Evolutionary conservation across 2,888 invertebrate genomes (phyloP), one percentile per base, ranked within the genome.

Genomic region (Zootermopsis nevadensis): DNA sequence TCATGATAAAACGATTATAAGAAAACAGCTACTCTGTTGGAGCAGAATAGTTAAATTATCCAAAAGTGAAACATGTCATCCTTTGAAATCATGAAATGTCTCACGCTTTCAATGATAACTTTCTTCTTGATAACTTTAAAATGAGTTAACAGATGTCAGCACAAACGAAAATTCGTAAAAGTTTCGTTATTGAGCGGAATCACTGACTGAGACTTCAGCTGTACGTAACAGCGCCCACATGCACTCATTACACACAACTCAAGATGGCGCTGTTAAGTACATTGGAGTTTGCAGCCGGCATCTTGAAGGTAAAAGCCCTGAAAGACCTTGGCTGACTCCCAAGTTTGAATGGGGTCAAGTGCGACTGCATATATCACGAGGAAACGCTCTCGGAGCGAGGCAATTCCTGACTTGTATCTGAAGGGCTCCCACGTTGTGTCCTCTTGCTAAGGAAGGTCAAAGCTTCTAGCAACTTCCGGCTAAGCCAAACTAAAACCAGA

Each of bases 341-440:
- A 77, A 77, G 31, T 38, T 55, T 53, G 48, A 77, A 77, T 55
- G 77, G 31, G 77, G 77, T 77, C 77, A 77, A 77, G 77, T 77
- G 77, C 53, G 55, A 55, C 77, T 10, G 15, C 77, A 77, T 77
- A 31, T 31, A 31, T 31, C 33, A 77, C 53, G 24, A 77, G 77
- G 77, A 77, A 77, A 19, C 48, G 19, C 48, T 19, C 48, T 15
- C 48, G 15, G 22, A 48, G 77, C 77, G 24, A 38, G 22, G 55
- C 33, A 77, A 33, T 53, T 55, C 55, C 76, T 69, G 19, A 33
- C 31, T 15, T 69, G 33, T 27, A 8, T 12, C 30, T 27, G 30
- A 33, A 69, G 2, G 31, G 22, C 48, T 48, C 3, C 19, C 48
- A 48, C 3, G 19, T 1, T 66, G 27, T 27, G 69, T 69, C 33